Base-by-base conservation (phyloP, 2,888 invertebrate species). In the Drosophila putrida region DNA sequence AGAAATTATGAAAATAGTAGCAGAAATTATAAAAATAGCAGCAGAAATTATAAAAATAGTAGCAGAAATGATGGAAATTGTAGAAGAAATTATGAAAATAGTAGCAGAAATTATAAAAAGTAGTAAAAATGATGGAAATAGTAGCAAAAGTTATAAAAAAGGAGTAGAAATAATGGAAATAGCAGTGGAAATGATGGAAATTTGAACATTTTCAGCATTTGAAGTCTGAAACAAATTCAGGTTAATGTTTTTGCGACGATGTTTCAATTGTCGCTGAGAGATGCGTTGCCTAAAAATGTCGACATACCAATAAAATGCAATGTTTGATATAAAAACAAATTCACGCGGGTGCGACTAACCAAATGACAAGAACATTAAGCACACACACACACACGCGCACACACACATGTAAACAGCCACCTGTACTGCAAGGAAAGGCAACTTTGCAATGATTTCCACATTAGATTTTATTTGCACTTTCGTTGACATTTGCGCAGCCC, bases 391-490 rank as follows among this genome's bases (percentile, higher is more conserved):
- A 41, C 51, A 41, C 11, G 28, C 36, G 49, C 8, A 36, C 33
- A 10, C 41, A 47, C 44, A 31, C 46, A 51, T 5, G 33, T 20
- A 5, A 28, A 47, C 44, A 54, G 35, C 63, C 64, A 49, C 59
- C 44, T 41, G 43, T 15, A 27, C 38, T 65, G 51, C 44, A 27
- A 54, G 60, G 55, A 65, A 66, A 71, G 69, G 75, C 51, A 82
- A 71, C 76, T 88, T 87, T 82, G 90, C 90, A 87, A 89, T 87
- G 90, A 90, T 88, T 87, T 90, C 70, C 70, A 79, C 87, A 87
- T 87, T 90, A 81, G 90, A 89, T 88, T 86, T 86, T 90, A 86
- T 90, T 90, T 90, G 90, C 88, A 84, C 89, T 87, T 86, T 82
- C 72, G 80, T 75, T 88, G 90, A 84, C 82, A 87, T 83, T 88